A percentile compares a stretch with the other conserved stretches of the same genome.
Conservation (phyloP, 53 echinoderm and acorn worm genomes). For the Holothuria scabra region DNA sequence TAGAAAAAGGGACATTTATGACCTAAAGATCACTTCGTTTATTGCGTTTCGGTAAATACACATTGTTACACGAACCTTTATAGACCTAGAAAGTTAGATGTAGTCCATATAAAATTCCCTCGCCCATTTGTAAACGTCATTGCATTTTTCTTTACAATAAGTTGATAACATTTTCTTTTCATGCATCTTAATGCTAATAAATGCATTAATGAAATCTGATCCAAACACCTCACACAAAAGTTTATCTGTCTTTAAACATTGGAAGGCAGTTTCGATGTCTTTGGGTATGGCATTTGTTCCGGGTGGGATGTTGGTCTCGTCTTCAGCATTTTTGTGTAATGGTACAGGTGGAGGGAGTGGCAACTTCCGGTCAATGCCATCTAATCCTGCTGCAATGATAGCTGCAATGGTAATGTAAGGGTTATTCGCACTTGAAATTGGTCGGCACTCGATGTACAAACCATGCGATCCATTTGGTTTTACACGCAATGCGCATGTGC, state of each 20-base stretch:
- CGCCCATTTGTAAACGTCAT: conserved; percentile 51
- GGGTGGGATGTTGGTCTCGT: background rate
- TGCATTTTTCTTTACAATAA: conserved; percentile 24
- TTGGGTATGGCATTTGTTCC: background rate
- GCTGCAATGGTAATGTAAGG: conserved; percentile 55
- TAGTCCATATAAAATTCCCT: conserved; percentile 55
- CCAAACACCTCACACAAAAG: conserved; percentile 52
- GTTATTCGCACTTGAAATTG: conserved; percentile 43
- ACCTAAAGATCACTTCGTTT: too few relatives aligned
- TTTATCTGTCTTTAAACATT: conserved; percentile 42
- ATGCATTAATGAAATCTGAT: conserved; percentile 62
- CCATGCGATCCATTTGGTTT: background rate
- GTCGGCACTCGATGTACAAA: conserved; percentile 52
- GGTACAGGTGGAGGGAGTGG: conserved; percentile 33
- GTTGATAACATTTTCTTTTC: conserved; percentile 29
- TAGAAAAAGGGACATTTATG: too few relatives aligned
- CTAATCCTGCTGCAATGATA: conserved; percentile 49
- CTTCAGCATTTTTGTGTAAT: conserved; percentile 11
- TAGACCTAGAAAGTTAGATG: too few relatives aligned
- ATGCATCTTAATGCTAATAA: conserved; percentile 47
- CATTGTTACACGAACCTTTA: too few relatives aligned
- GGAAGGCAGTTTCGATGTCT: conserved; percentile 30
- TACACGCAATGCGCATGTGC: conserved; percentile 36
- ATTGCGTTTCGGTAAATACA: too few relatives aligned
- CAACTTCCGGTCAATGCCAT: conserved; percentile 37